Conservation (phyloP, 2,797 vertebrate species). For the Arremon brunneinucha region DNA sequence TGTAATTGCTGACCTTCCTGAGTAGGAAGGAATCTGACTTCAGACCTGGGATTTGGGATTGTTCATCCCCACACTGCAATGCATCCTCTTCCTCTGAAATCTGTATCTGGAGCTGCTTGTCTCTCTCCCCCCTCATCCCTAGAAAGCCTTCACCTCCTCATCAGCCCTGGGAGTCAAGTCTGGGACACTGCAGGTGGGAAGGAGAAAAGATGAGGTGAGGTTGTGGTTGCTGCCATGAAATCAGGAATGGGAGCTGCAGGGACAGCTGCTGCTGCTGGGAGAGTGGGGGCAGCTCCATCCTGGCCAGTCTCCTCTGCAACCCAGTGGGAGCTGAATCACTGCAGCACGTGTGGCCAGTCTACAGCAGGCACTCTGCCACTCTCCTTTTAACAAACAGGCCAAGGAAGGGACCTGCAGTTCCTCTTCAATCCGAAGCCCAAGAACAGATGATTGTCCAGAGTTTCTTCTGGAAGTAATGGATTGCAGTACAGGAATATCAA, state of each 20-base stretch:
- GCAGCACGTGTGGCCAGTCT: background rate
- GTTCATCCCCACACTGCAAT: background rate
- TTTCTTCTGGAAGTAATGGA: background rate
- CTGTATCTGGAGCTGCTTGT: background rate
- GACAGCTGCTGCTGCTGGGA: background rate
- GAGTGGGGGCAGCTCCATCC: background rate
- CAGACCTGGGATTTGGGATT: background rate
- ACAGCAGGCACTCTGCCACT: background rate
- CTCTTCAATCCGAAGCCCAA: background rate
- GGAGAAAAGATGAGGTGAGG: background rate
- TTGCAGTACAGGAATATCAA: background rate
- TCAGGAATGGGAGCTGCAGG: background rate
- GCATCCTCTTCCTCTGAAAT: background rate
- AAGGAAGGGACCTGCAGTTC: background rate
- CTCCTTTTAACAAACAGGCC: background rate
- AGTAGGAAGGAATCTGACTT: background rate
- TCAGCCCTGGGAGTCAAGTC: background rate
- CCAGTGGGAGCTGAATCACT: background rate
- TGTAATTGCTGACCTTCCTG: background rate
- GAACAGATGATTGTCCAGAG: background rate
- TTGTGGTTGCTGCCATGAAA: background rate
- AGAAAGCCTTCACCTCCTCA: background rate
- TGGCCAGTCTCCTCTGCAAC: background rate
- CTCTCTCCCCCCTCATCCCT: background rate
- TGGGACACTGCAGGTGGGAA: background rate